Conservation (phyloP, 2,888 invertebrate genomes). For the Lasioglossum villosulum region DNA sequence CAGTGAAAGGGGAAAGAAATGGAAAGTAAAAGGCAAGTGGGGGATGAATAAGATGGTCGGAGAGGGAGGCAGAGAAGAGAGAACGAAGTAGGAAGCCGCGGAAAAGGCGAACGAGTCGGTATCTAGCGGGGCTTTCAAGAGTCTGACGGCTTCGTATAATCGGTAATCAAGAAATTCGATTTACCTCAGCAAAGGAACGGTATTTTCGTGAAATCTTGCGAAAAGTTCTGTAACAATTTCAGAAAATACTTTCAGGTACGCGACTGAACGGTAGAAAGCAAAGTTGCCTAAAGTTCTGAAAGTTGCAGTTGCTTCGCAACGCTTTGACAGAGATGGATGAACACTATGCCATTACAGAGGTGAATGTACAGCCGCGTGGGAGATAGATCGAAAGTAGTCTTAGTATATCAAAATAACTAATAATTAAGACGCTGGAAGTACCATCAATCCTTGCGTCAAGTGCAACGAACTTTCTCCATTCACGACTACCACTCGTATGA, state of each 20-base stretch:
- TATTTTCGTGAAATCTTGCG: background rate
- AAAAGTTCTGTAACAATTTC: background rate
- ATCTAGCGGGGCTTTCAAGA: conserved; percentile 35
- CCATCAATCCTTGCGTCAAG: conserved; percentile 85
- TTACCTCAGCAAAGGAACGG: background rate
- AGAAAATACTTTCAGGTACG: background rate
- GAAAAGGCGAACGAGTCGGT: conserved; percentile 32
- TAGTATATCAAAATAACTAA: background rate
- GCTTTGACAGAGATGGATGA: background rate
- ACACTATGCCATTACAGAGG: background rate
- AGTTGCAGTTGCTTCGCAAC: background rate
- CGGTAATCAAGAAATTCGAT: conserved; percentile 25
- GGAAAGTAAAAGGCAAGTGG: background rate
- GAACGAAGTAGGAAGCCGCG: background rate
- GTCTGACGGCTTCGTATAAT: background rate
- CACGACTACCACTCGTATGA: conserved; percentile 85
- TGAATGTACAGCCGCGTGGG: background rate
- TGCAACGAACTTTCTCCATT: conserved; percentile 85
- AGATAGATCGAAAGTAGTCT: background rate
- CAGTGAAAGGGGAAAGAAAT: conserved; percentile 38
- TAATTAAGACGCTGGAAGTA: conserved; percentile 67
- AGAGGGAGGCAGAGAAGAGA: background rate
- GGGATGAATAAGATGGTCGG: background rate
- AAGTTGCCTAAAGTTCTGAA: too few relatives aligned
- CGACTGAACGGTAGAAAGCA: background rate